phyloP scores from a whole-genome alignment of 1,140 invertebrate genomes.

The Apis laboriosa region DNA sequence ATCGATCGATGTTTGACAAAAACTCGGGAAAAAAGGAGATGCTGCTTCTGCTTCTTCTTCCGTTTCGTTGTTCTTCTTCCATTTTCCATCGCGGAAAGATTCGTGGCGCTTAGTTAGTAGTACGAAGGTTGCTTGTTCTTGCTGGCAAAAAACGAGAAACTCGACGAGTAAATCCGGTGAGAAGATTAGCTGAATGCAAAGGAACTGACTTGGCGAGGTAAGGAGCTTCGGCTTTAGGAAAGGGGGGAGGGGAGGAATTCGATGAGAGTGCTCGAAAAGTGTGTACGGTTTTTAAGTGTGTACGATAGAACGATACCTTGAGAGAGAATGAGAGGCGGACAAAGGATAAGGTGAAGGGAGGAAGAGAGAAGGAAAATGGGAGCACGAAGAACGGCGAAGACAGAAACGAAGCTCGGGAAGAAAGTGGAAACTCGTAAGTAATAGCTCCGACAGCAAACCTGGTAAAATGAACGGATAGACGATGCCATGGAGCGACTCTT shows the following conservation, averaged over 20 bases:
- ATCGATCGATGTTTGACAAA: neutral
- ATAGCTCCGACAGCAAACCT: conserved; percentile 57
- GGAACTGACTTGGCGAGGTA: conserved; percentile 17
- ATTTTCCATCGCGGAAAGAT: conserved; percentile 10
- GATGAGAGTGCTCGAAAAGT: conserved; percentile 13
- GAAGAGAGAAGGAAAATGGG: neutral
- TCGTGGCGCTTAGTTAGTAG: conserved; percentile 24
- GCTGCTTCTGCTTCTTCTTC: neutral
- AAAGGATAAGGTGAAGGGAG: no score
- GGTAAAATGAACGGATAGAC: conserved; percentile 64
- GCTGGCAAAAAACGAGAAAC: conserved; percentile 28
- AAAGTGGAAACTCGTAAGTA: conserved; percentile 59
- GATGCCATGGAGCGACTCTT: conserved; percentile 59
- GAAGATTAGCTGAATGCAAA: conserved; percentile 65
- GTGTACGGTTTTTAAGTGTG: conserved; percentile 43
- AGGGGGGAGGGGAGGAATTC: neutral
- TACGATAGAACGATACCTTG: conserved; percentile 16
- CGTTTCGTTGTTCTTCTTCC: neutral
- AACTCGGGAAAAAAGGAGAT: neutral
- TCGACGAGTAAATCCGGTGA: conserved; percentile 48
- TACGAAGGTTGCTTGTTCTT: conserved; percentile 5
- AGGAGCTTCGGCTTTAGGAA: conserved; percentile 25
- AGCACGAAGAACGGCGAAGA: neutral
- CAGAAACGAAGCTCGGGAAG: conserved; percentile 1
- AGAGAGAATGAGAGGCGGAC: neutral